A percentile compares a stretch with the other conserved stretches of the same genome.
phyloP scores from a whole-genome alignment of 2,888 invertebrate species.

The Drosophila imparisetae region DNA sequence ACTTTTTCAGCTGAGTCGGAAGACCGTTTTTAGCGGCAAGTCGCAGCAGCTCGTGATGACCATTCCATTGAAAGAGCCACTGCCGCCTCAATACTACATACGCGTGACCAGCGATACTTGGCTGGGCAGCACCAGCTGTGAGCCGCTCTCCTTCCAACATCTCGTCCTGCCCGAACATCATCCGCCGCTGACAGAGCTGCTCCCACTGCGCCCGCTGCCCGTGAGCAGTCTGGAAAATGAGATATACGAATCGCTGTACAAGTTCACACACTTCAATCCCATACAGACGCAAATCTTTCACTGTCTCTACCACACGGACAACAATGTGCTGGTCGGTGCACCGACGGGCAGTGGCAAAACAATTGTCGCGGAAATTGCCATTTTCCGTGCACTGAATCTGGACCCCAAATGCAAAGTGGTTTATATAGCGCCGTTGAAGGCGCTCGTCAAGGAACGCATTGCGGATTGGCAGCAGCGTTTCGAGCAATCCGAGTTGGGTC shows the following conservation, averaged over 20 bases:
- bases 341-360: constrained; percentile 97
- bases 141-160: constrained; percentile 91
- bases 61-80: constrained; percentile 95
- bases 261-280: constrained; percentile 98
- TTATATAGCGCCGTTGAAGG: constrained; percentile 99
- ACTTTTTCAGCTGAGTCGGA: constrained; percentile 87
- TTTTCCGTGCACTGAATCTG: constrained; percentile 94
- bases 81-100: constrained; percentile 96
- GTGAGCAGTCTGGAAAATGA: constrained; percentile 92
- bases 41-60: constrained; percentile 96
- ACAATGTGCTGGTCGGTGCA: constrained; percentile 96
- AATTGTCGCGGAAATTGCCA: constrained; percentile 98
- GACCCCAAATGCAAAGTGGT: constrained; percentile 94
- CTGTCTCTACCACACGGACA: constrained; percentile 96
- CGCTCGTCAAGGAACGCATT: constrained; percentile 97
- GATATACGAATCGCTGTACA: constrained; percentile 92
- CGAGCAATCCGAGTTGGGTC: constrained; percentile 88
- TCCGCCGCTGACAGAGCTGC: constrained; percentile 96
- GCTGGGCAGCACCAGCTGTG: constrained; percentile 87
- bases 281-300: constrained; percentile 99
- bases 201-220: constrained; percentile 96
- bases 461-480: constrained; percentile 96
- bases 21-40: constrained; percentile 89
- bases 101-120: constrained; percentile 93
- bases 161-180: constrained; percentile 95